Base-by-base conservation (phyloP, 92 coral and sea anemone species). In the Anthopleura xanthogrammica region DNA sequence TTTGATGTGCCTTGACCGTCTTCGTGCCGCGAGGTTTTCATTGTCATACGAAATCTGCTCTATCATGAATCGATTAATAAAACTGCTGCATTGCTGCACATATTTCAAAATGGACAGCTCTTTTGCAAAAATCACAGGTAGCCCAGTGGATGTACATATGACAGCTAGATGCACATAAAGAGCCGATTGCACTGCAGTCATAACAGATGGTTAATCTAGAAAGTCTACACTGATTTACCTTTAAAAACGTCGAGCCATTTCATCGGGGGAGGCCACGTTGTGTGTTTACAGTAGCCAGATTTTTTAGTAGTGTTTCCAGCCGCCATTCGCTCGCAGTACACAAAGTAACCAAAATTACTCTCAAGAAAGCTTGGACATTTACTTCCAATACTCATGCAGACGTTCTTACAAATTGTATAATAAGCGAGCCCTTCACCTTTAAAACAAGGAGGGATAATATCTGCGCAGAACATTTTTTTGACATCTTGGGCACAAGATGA, bases 401-500 rank as follows among this genome's bases (percentile, higher is more conserved):
- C 95, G 11, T 84, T 79, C 39, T 80, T 76, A 57, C 98, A 94
- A 3, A 86, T 93, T 41, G 95, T 91, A 65, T 86, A 90, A 41
- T 78, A 82, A 4, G 85, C 83, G 24, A 83, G 82, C 20, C 83
- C 84, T 42, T 94, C 90, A 20, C 84, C 83, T 9, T 72, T 41
- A 64, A 91, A 91, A 86, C 98, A 94, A 0, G 98, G 95, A 12
- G 93, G 98, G 11, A 89, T 46, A 39, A 62, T 52, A 81, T 89
- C 92, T 16, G 93, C 84, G 83, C 98, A 94, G 74, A 72, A 82
- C 5, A 94, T 78, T 52, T 88, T 91, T 72, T 85, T 85, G 6
- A 91, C 60, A 36, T 65, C 80, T 13, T 86, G 16, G 9, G 87
- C 81, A 58, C 94, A 91, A n/a, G 54, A 36, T 16, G 85, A 56